Conservation (phyloP, 2,888 invertebrate species). For the Lepidochrysops patricia region DNA sequence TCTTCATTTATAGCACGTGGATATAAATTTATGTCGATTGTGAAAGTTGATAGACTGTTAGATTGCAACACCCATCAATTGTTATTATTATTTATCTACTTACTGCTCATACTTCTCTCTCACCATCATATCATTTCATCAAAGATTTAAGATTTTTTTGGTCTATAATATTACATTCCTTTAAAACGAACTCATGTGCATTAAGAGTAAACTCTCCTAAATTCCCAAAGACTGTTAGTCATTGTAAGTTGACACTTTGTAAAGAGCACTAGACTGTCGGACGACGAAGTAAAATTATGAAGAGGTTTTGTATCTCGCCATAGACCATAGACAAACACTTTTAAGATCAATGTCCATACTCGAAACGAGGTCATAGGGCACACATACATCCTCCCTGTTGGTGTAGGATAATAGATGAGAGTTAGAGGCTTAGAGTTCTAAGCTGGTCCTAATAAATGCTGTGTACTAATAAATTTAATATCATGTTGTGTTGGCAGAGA, state of each 20-base stretch:
- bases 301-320: slow-evolving; percentile 2
- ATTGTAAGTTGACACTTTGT: neutral
- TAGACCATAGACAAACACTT: slow-evolving; percentile 9
- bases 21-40: too few relatives aligned
- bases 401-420: slow-evolving; percentile 7
- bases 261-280: neutral
- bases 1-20: too few relatives aligned
- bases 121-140: too few relatives aligned
- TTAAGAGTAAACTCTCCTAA: neutral
- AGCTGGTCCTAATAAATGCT: neutral
- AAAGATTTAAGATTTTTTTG: too few relatives aligned
- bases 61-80: too few relatives aligned
- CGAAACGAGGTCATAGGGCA: neutral
- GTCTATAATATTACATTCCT: too few relatives aligned
- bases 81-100: too few relatives aligned
- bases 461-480: too few relatives aligned
- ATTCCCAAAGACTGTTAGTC: neutral
- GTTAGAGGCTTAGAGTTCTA: neutral
- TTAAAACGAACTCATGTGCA: too few relatives aligned
- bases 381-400: neutral
- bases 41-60: too few relatives aligned
- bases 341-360: neutral
- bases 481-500: too few relatives aligned
- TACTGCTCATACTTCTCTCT: too few relatives aligned
- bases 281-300: neutral